Evolutionary conservation across 2,113 vertebrate genomes (phyloP), one percentile per base, ranked within the genome.

Genomic region (Hystrix cristata): DNA sequence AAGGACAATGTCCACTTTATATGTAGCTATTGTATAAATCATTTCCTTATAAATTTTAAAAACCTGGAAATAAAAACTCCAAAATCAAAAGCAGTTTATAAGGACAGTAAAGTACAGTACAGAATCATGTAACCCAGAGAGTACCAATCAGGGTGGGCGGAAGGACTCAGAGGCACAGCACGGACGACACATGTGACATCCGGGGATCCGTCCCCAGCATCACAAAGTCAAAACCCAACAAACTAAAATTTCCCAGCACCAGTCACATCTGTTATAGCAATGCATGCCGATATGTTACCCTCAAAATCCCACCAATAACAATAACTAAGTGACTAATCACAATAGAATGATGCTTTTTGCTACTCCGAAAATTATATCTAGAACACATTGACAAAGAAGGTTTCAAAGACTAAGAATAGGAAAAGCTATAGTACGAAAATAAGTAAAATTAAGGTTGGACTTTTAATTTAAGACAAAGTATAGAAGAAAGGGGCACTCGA

Each of bases 401-500:
- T 51, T 85, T 95, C 2, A 87, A 71, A 18, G 18, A 7, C 31
- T 23, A 91, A 69, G 14, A 64, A 74, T 76, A 2, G 12, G 1
- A 10, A 78, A 62, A 60, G 1, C 62, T 31, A 1, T 46, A n/a
- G 27, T 29, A 2, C 48, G 43, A 87, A 86, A 67, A 57, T 27
- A 46, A 62, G 4, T 9, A 80, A 59, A 34, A 38, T 79, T 16
- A 71, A 69, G 5, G 9, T 29, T 51, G 7, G 3, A 12, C 9
- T 71, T 4, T 71, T 87, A 48, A 83, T 76, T 80, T 69, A 79
- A 96, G 69, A 53, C 25, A 88, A 83, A 27, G 25, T 90, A 27
- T 94, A 95, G 96, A 69, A 18, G 13, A 31, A 76, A 88, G 89
- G 90, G 19, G 3, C 51, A 94, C 59, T 91, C 55, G 94, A 19